Evolutionary conservation across 2,113 vertebrate genomes (phyloP), one percentile per base, ranked within the genome.

Genomic region (Piaya cayana): DNA sequence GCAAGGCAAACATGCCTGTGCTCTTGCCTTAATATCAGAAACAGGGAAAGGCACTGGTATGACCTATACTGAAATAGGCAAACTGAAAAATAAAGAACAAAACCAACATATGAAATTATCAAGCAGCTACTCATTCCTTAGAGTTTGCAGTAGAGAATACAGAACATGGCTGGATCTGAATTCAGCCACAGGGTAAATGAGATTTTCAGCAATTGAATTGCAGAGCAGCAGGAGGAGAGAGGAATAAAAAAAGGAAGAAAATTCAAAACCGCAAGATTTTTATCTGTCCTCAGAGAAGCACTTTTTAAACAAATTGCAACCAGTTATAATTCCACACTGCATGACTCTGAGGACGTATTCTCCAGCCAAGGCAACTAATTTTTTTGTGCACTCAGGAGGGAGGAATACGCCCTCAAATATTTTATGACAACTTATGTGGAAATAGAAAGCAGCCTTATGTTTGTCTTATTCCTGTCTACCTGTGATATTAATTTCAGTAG

Each of bases 241-340:
- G 29, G 22, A 92, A 95, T 59, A 47, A 72, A 69, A 23, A 68
- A 60, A 11, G 30, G n/a, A 75, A 77, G 76, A 67, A 87, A 93
- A 92, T 77, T 69, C 74, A 52, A 86, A 20, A 49, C n/a, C 1
- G 0, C 8, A 83, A 70, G 34, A 81, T 52, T 90, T 49, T 82
- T 76, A 83, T 93, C 63, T 93, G 67, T 85, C 78, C 47, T 93
- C 34, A 83, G 90, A 93, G 79, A 91, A 93, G 36, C 34, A 77
- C 68, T 92, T 90, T 91, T 70, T 7, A 92, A 95, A 94, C n/a
- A 76, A 84, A 76, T 68, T 62, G 23, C 58, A 91, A 59, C 52
- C 45, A 69, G 72, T 85, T 78, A 30, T 53, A 62, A 53, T 47
- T 88, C 43, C 36, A 60, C 1, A 2, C 18, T 55, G 7, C 39